Percentiles rank a stretch among this genome's conserved stretches.
phyloP scores from a whole-genome alignment of 2,113 vertebrate species.

The Synodontis membranacea region DNA sequence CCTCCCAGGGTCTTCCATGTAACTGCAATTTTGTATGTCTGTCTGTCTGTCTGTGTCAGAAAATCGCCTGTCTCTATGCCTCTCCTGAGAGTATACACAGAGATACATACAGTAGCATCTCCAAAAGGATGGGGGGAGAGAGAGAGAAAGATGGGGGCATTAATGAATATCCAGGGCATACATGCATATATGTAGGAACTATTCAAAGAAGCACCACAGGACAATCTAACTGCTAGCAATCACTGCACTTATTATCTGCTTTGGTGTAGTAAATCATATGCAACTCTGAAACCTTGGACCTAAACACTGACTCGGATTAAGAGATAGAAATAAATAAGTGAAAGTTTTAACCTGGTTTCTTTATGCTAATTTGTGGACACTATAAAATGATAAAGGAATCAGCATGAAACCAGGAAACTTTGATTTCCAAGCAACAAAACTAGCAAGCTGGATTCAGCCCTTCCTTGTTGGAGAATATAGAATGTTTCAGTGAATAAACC shows the following conservation, averaged over 20 bases:
- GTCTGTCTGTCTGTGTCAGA: slow-evolving; percentile 28
- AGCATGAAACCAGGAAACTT: slow-evolving; percentile 32
- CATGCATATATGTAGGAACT: slow-evolving; percentile 38
- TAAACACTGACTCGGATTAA: slow-evolving; percentile 29
- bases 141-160: slow-evolving; percentile 33
- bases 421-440: neutral
- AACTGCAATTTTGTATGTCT: slow-evolving; percentile 37
- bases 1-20: slow-evolving; percentile 58
- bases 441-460: neutral
- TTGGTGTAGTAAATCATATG: slow-evolving; percentile 39
- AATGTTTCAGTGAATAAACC: neutral
- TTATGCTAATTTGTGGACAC: slow-evolving; percentile 30
- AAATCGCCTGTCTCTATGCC: slow-evolving; percentile 35
- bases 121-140: neutral
- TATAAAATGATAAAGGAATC: slow-evolving; percentile 25
- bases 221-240: slow-evolving; percentile 36
- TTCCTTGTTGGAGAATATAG: neutral
- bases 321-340: slow-evolving; percentile 35
- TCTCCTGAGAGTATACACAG: slow-evolving; percentile 4
- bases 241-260: slow-evolving; percentile 42
- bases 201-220: slow-evolving; percentile 50
- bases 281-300: slow-evolving; percentile 24
- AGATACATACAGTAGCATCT: slow-evolving; percentile 2
- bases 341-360: slow-evolving; percentile 27
- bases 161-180: slow-evolving; percentile 44